phyloP scores from a whole-genome alignment of 37 sponge, comb jelly and placozoan species.

The Spongilla lacustris region DNA sequence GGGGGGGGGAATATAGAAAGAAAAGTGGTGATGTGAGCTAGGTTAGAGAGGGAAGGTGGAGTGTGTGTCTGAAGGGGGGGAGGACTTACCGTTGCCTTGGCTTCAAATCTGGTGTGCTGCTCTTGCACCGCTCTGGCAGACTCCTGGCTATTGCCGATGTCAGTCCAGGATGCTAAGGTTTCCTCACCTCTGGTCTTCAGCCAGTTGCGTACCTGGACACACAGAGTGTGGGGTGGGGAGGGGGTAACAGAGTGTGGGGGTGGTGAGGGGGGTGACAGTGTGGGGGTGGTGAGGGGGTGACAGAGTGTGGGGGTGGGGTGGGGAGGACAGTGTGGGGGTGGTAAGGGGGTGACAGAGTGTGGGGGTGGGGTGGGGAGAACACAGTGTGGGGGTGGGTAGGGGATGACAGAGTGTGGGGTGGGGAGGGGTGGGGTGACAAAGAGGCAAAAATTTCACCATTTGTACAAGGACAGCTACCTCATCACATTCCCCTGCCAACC shows the following conservation, averaged over 20 bases:
- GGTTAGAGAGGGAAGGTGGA: background rate
- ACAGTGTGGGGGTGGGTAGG: background rate
- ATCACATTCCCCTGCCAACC: background rate
- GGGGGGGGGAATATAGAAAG: background rate
- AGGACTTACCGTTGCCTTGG: conserved; percentile 56
- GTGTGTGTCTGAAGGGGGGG: background rate
- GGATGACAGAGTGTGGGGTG: too few species aligned
- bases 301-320: background rate
- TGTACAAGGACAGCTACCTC: background rate
- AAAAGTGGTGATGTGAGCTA: background rate
- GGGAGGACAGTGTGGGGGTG: background rate
- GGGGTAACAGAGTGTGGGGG: too few species aligned
- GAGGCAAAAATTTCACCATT: too few species aligned
- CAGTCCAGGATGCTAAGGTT: conserved; percentile 26
- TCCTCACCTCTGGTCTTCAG: conserved; percentile 73
- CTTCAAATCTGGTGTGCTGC: conserved; percentile 55
- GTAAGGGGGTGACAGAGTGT: background rate
- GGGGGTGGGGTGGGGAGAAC: background rate
- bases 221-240: background rate
- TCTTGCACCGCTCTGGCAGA: conserved; percentile 29
- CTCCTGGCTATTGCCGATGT: conserved; percentile 57
- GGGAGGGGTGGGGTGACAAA: background rate
- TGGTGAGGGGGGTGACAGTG: too few species aligned
- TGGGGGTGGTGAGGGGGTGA: too few species aligned
- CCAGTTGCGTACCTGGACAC: conserved; percentile 57